A percentile compares a stretch with the other conserved stretches of the same genome.
These are phyloP conservation scores for Tachysurus fulvidraco DNA, from an alignment of 2,113 vertebrate genomes.

Conservation along the genomic window DNA sequence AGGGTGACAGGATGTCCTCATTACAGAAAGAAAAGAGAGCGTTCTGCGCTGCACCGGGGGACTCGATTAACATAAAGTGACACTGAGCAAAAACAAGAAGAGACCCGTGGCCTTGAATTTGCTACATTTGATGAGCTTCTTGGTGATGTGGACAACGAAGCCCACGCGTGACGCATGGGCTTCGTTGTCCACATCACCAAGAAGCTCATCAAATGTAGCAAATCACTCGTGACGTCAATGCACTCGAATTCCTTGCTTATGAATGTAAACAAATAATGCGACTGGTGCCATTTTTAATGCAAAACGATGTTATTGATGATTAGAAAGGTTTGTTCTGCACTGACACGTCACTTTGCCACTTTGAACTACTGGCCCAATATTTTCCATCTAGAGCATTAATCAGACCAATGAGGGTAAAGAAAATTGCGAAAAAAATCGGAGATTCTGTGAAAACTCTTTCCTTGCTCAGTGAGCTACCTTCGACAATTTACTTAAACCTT, in stretches of 20 bases:
- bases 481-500: not conserved
- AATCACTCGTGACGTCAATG: not conserved
- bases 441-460: not conserved
- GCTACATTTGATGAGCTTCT: not conserved
- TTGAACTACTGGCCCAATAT: not conserved
- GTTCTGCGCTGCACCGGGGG: constrained; percentile 41
- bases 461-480: not conserved
- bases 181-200: not conserved
- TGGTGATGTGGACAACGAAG: not conserved
- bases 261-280: not conserved
- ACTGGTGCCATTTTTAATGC: not conserved
- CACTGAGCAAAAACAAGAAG: constrained; percentile 52
- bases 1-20: constrained; percentile 50
- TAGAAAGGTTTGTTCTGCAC: not conserved
- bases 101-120: constrained; percentile 37
- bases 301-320: not conserved
- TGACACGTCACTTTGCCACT: not conserved
- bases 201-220: not conserved
- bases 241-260: not conserved
- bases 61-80: constrained; percentile 56
- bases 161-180: not conserved
- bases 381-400: not conserved
- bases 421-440: not conserved
- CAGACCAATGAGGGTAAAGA: not conserved
- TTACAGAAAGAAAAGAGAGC: constrained; percentile 47